Evolutionary conservation across 1,140 invertebrate species (phyloP).

Genomic region (Pogonognathellus flavescens): DNA sequence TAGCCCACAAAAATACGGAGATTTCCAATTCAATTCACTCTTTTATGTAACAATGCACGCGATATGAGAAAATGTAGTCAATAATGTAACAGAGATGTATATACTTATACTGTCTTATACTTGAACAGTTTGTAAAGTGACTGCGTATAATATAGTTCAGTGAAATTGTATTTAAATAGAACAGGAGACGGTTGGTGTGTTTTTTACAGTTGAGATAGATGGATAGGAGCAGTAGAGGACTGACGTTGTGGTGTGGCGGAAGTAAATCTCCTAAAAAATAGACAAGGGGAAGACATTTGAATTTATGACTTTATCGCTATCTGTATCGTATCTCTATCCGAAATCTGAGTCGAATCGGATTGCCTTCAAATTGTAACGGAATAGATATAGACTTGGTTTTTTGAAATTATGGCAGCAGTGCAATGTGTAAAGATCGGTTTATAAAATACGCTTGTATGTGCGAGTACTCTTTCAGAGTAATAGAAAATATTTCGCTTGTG

Average conservation of each 20-base stretch:
- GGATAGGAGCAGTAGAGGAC: background rate
- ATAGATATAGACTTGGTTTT: background rate
- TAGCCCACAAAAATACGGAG: no score
- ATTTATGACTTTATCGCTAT: slow-evolving; percentile 41
- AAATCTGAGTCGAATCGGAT: background rate
- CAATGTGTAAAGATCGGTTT: no score
- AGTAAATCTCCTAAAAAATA: slow-evolving; percentile 41
- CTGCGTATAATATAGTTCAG: no score
- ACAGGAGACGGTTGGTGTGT: background rate
- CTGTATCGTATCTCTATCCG: background rate
- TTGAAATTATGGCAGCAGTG: no score
- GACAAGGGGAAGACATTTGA: slow-evolving; percentile 47
- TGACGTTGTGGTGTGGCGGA: slow-evolving; percentile 13
- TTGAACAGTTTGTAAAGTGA: no score
- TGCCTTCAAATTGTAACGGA: background rate
- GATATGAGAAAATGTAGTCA: background rate
- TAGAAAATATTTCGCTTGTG: no score
- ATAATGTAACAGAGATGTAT: no score
- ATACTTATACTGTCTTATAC: no score
- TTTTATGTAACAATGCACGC: background rate
- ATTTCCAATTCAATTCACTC: no score
- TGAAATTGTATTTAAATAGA: background rate
- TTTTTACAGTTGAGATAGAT: background rate
- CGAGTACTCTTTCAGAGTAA: no score
- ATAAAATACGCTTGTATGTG: no score